phyloP scores from a whole-genome alignment of 2,888 invertebrate genomes.

The Ptychoptera albimana region DNA sequence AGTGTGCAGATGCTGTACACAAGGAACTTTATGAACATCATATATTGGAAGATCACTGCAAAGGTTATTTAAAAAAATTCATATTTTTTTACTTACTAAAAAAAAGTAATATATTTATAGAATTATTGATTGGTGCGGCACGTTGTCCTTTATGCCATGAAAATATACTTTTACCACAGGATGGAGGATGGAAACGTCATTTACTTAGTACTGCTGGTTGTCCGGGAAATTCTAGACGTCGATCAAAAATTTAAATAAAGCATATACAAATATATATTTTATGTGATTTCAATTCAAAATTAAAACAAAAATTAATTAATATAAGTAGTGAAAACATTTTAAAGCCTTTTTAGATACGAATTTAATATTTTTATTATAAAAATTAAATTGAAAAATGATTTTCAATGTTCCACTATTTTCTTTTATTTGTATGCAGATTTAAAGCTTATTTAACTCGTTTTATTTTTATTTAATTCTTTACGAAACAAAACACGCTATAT shows the following conservation, averaged over 20 bases:
- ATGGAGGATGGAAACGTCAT: constrained; percentile 65
- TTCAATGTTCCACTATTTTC: no score
- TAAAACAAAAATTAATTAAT: neutral
- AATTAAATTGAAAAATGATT: no score
- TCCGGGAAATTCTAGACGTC: constrained; percentile 29
- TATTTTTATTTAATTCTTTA: no score
- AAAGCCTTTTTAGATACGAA: no score
- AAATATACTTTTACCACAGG: constrained; percentile 56
- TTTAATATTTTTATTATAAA: no score
- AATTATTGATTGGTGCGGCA: constrained; percentile 41
- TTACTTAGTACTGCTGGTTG: constrained; percentile 32
- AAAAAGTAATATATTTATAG: constrained; percentile 12
- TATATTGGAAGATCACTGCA: constrained; percentile 42
- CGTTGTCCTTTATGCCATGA: constrained; percentile 77
- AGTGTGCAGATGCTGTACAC: constrained; percentile 56
- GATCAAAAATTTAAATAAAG: constrained; percentile 16
- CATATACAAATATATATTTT: neutral
- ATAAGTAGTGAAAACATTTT: neutral
- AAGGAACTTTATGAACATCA: constrained; percentile 46
- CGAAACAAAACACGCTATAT: no score
- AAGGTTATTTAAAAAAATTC: constrained; percentile 34
- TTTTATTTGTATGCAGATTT: no score
- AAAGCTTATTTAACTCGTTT: no score
- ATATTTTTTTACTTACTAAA: neutral
- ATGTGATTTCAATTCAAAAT: constrained; percentile 6